Conservation (phyloP, 2,113 vertebrate species). For the Pollachius pollachius region DNA sequence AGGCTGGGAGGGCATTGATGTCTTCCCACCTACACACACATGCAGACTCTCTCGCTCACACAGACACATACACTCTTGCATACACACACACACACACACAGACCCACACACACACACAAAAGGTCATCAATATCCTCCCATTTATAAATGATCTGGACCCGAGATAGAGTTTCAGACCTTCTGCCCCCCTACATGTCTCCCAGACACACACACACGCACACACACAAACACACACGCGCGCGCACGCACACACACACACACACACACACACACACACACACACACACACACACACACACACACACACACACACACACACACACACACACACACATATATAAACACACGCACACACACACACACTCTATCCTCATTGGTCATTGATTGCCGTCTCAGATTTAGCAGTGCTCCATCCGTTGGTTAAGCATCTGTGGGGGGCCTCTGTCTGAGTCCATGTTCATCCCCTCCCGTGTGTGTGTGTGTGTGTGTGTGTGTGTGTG, state of each 20-base stretch:
- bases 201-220: constrained; percentile 28
- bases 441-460: constrained; percentile 54
- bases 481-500: constrained; percentile 47
- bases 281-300: constrained; percentile 39
- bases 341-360: constrained; percentile 20
- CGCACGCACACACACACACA: not conserved
- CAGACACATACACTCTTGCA: constrained; percentile 20
- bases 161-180: constrained; percentile 74
- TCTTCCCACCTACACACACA: constrained; percentile 71
- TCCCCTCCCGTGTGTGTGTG: constrained; percentile 24
- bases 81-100: not conserved
- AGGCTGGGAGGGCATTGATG: constrained; percentile 82
- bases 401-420: constrained; percentile 70
- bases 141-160: constrained; percentile 80
- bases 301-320: constrained; percentile 8
- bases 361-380: constrained; percentile 62
- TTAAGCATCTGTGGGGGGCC: constrained; percentile 51
- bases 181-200: constrained; percentile 53
- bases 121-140: constrained; percentile 80
- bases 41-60: constrained; percentile 22
- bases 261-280: constrained; percentile 8
- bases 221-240: constrained; percentile 30
- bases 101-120: constrained; percentile 22
- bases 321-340: constrained; percentile 40
- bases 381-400: constrained; percentile 82